Conservation (phyloP, 2,797 vertebrate species). For the Cirrhinus molitorella region DNA sequence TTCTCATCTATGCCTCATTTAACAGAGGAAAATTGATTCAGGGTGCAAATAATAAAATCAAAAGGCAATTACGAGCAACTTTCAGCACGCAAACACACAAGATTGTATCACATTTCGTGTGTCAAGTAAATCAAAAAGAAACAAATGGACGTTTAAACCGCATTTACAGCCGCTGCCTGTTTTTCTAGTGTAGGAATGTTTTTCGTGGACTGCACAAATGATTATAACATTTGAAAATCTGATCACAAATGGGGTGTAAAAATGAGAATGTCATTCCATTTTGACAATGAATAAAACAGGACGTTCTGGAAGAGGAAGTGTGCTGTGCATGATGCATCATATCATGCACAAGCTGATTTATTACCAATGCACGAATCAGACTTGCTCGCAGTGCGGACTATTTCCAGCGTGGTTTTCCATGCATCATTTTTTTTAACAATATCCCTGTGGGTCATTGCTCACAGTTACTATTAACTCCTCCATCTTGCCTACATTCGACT, state of each 20-base stretch:
- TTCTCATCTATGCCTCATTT: slow-evolving; percentile 20
- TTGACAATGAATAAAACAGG: slow-evolving; percentile 16
- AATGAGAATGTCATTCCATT: slow-evolving; percentile 14
- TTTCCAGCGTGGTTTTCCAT: background rate
- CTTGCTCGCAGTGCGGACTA: background rate
- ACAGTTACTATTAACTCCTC: slow-evolving; percentile 7
- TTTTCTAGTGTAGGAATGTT: background rate
- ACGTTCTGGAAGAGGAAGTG: background rate
- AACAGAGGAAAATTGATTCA: slow-evolving; percentile 25
- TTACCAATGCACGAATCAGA: background rate
- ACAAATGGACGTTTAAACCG: background rate
- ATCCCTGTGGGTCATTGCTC: background rate
- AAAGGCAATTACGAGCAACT: slow-evolving; percentile 4
- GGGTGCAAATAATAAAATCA: background rate
- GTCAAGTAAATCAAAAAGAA: background rate
- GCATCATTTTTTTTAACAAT: background rate
- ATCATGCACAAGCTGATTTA: background rate
- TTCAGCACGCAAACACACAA: slow-evolving; percentile 13
- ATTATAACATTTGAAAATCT: background rate
- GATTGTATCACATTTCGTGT: background rate
- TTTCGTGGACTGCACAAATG: background rate
- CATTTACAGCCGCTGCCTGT: background rate
- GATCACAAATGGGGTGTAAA: slow-evolving; percentile 8
- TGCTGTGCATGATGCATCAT: background rate
- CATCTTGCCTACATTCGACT: background rate